Evolutionary conservation across 2,797 vertebrate genomes (phyloP), one percentile per base, ranked within the genome.

Genomic region (Tapera naevia): DNA sequence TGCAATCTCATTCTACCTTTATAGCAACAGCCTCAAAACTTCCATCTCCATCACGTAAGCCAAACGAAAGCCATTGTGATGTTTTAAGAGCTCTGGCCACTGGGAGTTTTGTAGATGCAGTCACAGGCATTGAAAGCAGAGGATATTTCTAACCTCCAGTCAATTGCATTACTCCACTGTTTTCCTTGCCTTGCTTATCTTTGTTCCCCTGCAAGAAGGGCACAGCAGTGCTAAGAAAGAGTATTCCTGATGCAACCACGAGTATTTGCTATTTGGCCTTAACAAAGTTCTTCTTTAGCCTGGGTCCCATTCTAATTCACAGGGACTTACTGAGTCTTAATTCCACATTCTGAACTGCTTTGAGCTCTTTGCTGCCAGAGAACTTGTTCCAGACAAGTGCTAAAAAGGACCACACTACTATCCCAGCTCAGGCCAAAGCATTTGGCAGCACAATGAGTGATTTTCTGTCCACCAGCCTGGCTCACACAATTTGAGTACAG

Each of bases 391-490:
- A 81, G 88, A 76, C 73, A 84, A 91, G 62, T 84, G 62, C 46
- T 93, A 70, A 81, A 79, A 79, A 53, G 58, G 48, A 35, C 80
- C 25, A 8, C 6, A 62, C 48, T 90, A 79, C 23, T 51, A 79
- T 5, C 46, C 43, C 76, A 51, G 62, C 66, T 80, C 51, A 48
- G 76, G 85, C 95, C 78, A 85, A 94, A 81, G 66, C 4, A 5
- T 58, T 35, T 94, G 94, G 91, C 91, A 91, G 73, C 46, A 69
- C 39, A 28, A 1, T 17, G 80, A 72, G 46, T 46, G 65, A 78
- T 93, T 96, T 89, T 80, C 89, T 93, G 85, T 66, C 82, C 76
- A 50, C 41, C 89, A 76, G 76, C 54, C 93, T 89, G 86, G 73
- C 56, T 88, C 41, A 9, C 73, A 69, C 11, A 13, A 43, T 69